Evolutionary conservation across 2,113 vertebrate genomes (phyloP).

Genomic region (Rhinichthys klamathensis): DNA sequence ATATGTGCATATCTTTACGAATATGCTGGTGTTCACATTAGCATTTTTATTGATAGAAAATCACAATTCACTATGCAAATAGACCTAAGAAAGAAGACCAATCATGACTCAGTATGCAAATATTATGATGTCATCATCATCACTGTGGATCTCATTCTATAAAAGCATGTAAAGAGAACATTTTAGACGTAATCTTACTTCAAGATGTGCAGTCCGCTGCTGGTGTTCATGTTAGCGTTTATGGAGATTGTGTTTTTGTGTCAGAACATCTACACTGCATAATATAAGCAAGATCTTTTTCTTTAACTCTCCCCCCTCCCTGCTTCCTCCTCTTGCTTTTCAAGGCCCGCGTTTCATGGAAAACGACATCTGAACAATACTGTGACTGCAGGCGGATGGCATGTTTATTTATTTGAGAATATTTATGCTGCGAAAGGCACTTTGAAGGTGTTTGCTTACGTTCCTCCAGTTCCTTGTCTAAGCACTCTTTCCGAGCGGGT

Average conservation of each 20-base stretch:
- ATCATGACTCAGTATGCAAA: background rate
- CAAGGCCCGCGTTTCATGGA: conserved; percentile 59
- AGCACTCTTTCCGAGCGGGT: conserved; percentile 10
- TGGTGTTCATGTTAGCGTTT: background rate
- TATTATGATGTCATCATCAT: background rate
- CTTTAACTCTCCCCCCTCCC: background rate
- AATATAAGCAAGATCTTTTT: conserved; percentile 34
- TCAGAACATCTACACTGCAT: conserved; percentile 26
- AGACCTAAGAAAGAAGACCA: background rate
- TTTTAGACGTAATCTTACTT: background rate
- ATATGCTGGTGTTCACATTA: background rate
- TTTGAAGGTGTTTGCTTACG: conserved; percentile 71
- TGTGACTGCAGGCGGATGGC: conserved; percentile 53
- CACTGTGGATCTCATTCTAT: background rate
- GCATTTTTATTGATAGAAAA: no score
- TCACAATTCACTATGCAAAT: background rate
- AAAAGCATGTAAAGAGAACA: background rate
- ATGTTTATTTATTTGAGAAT: conserved; percentile 72
- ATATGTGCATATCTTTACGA: background rate
- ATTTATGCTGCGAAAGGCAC: conserved; percentile 66
- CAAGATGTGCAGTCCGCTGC: background rate
- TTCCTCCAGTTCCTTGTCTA: conserved; percentile 57
- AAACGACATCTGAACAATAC: conserved; percentile 62
- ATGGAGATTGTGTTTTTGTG: background rate
- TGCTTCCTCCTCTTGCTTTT: conserved; percentile 30